Evolutionary conservation across 2,888 invertebrate species (phyloP), one percentile per base, ranked within the genome.

Genomic region (Charanyca ferruginea): DNA sequence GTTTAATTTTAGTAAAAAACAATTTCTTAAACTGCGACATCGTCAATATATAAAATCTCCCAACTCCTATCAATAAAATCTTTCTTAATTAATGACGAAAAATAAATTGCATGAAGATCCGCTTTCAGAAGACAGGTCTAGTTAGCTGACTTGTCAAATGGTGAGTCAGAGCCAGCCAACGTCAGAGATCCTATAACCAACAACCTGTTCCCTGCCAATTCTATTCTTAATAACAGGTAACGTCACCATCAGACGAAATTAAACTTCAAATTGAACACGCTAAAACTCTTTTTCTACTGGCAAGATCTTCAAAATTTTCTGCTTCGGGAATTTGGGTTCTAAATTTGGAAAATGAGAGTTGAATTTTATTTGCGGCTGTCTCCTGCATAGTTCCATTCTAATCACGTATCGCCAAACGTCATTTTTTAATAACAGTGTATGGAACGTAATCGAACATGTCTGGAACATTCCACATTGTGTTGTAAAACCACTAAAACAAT

Each of bases 151-250:
- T 85, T 87, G 87, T 88, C 88, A 86, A 75, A 79, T 8, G 53
- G 79, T 91, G 92, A 92, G 69, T 92, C 91, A 92, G 64, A 51
- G 53, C 84, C 80, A 77, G 83, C 87, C 83, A 81, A 77, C 89
- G 87, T 85, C 87, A 89, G 88, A 85, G 90, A 89, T 88, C 88
- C 84, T 87, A 90, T 89, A 89, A 85, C 86, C 86, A 85, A 74
- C 74, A 82, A 86, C 82, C 81, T 83, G 80, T 73, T 73, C 86
- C 78, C 85, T 93, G 93, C 93, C 93, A 93, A 91, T 67, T 93
- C 93, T 93, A 93, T 93, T 93, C 90, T 91, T 89, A 90, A 83
- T 84, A 84, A 85, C 84, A 83, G 77, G 77, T 80, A 44, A 67
- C 41, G 54, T 64, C 45, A 68, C 49, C 61, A 52, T 52, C 77